Conservation (phyloP, 1,140 invertebrate species). For the Dryas iulia region DNA sequence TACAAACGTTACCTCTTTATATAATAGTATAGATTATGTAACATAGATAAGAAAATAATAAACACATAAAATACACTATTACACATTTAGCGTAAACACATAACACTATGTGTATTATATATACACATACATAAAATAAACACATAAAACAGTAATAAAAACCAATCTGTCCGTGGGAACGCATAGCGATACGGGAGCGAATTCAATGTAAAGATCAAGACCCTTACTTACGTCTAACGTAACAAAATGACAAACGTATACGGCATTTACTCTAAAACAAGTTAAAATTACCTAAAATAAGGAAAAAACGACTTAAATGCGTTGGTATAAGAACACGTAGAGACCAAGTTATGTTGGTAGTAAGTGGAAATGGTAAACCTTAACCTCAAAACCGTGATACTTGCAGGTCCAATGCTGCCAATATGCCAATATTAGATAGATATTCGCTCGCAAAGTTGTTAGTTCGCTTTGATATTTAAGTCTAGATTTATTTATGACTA, state of each 20-base stretch:
- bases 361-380: conserved; percentile 75
- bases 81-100: too few relatives aligned
- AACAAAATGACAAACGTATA: conserved; percentile 66
- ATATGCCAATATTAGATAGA: conserved; percentile 1
- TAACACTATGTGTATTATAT: background rate
- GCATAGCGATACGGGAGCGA: conserved; percentile 43
- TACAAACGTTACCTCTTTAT: too few relatives aligned
- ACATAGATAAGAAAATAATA: too few relatives aligned
- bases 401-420: conserved; percentile 8
- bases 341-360: conserved; percentile 25
- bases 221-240: conserved; percentile 56
- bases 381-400: conserved; percentile 78
- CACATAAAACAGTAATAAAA: conserved; percentile 15
- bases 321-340: conserved; percentile 12
- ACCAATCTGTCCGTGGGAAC: conserved; percentile 52
- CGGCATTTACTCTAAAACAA: conserved; percentile 49
- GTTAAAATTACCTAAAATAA: conserved; percentile 27
- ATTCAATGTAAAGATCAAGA: conserved; percentile 78
- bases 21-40: too few relatives aligned
- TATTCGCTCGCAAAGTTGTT: background rate
- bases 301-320: conserved; percentile 43
- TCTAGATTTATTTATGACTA: background rate
- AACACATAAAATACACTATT: too few relatives aligned
- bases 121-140: background rate
- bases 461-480: background rate